phyloP scores from a whole-genome alignment of 2,888 invertebrate genomes.

The Drosophila barbarae region DNA sequence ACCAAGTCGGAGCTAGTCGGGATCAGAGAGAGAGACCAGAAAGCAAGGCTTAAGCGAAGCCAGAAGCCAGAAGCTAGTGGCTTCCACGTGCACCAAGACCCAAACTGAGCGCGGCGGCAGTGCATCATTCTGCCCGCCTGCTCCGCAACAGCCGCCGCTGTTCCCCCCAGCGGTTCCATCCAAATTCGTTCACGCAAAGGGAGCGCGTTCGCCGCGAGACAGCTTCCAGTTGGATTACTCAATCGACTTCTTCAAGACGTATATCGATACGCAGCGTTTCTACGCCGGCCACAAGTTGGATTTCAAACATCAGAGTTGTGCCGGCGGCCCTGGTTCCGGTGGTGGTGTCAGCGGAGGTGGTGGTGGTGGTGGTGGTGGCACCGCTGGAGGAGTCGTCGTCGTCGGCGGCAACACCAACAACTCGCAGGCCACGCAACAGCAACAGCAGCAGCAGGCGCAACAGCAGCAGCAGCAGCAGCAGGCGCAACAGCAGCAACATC shows the following conservation, averaged over 20 bases:
- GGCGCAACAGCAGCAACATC: constrained; percentile 54
- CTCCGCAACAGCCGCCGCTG: constrained; percentile 5
- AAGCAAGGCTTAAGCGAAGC: not conserved
- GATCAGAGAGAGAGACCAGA: not conserved
- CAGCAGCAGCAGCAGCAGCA: constrained; percentile 51
- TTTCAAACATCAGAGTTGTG: constrained; percentile 90
- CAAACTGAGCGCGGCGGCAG: not conserved
- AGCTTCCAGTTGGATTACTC: constrained; percentile 76
- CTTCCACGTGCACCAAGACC: not conserved
- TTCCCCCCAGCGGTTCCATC: not conserved
- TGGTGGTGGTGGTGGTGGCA: constrained; percentile 74
- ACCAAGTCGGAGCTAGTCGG: not conserved
- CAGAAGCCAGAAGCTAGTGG: no score
- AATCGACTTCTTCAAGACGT: constrained; percentile 79
- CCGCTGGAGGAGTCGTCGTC: constrained; percentile 72
- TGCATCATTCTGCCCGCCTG: constrained; percentile 5
- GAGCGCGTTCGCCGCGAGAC: constrained; percentile 60
- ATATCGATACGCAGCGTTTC: constrained; percentile 79
- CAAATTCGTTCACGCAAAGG: constrained; percentile 16
- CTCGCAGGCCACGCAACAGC: constrained; percentile 70
- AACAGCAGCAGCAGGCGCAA: constrained; percentile 45
- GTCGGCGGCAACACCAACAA: constrained; percentile 63
- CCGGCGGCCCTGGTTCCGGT: constrained; percentile 83
- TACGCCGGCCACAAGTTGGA: constrained; percentile 89
- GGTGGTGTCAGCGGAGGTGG: constrained; percentile 73